Conservation (phyloP, 2,113 vertebrate species). For the Garra rufa region DNA sequence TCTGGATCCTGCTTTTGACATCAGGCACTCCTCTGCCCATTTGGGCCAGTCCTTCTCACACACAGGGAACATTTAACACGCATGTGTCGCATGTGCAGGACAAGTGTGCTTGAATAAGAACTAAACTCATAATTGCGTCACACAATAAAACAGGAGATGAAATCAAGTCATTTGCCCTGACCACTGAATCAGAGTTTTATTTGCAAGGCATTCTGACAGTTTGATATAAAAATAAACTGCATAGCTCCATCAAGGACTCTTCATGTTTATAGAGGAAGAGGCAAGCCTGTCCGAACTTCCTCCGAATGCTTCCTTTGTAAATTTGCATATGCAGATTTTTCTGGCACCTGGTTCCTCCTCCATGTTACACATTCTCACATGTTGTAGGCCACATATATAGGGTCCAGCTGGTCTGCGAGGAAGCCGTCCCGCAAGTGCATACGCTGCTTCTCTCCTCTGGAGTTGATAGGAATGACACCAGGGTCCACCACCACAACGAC, state of each 20-base stretch:
- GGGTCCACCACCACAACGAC: conserved; percentile 96
- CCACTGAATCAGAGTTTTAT: conserved; percentile 33
- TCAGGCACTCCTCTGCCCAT: neutral
- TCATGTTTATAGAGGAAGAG: conserved; percentile 37
- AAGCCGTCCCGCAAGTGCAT: conserved; percentile 97
- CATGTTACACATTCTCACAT: conserved; percentile 79
- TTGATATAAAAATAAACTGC: conserved; percentile 51
- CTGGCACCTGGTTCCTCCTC: neutral
- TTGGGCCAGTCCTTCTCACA: neutral
- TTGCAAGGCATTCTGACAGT: conserved; percentile 53
- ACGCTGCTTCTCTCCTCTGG: conserved; percentile 93
- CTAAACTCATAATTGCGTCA: neutral
- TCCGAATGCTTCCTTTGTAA: neutral
- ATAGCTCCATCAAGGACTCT: conserved; percentile 51
- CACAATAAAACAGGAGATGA: conserved; percentile 19
- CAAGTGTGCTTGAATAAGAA: conserved; percentile 19
- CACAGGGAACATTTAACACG: conserved; percentile 20
- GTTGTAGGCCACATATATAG: conserved; percentile 97
- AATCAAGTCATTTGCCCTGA: conserved; percentile 27
- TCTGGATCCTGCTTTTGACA: conserved; percentile 9
- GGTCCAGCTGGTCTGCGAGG: conserved; percentile 95
- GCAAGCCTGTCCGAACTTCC: conserved; percentile 2
- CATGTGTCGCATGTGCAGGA: neutral
- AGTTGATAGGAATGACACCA: conserved; percentile 95
- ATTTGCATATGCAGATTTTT: neutral